These are phyloP conservation scores for Lethocerus indicus DNA, from an alignment of 1,140 invertebrate species.

Conservation along the genomic window DNA sequence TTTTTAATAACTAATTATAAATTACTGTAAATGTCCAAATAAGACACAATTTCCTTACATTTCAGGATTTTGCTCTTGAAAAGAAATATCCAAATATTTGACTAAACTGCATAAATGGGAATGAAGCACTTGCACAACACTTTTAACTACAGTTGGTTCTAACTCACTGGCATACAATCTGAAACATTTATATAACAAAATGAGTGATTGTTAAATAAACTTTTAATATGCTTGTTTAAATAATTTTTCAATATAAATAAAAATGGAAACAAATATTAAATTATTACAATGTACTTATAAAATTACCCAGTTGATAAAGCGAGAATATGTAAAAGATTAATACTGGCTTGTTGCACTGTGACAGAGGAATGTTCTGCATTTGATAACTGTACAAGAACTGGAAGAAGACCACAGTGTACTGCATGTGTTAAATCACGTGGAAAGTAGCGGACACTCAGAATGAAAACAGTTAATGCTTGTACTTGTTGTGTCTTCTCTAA, in stretches of 20 bases:
- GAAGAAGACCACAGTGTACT: slow-evolving; percentile 35
- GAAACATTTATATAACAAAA: slow-evolving; percentile 14
- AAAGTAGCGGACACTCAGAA: slow-evolving; percentile 35
- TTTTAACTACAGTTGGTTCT: slow-evolving; percentile 25
- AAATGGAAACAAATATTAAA: background rate
- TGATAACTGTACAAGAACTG: slow-evolving; percentile 25
- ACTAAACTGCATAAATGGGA: slow-evolving; percentile 24
- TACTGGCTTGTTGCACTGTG: slow-evolving; percentile 26
- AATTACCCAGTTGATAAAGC: slow-evolving; percentile 29
- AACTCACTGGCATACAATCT: slow-evolving; percentile 32
- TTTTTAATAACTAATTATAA: background rate
- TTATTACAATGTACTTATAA: background rate
- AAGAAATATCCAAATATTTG: slow-evolving; percentile 3
- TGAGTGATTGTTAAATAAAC: slow-evolving; percentile 6
- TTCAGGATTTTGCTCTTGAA: background rate
- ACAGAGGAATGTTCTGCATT: slow-evolving; percentile 14
- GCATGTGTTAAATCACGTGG: slow-evolving; percentile 37
- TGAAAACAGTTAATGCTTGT: slow-evolving; percentile 33
- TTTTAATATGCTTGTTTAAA: background rate
- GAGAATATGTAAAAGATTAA: slow-evolving; percentile 34
- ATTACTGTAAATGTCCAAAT: background rate
- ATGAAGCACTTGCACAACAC: slow-evolving; percentile 27
- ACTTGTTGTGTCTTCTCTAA: slow-evolving; percentile 24
- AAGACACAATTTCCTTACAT: slow-evolving; percentile 1
- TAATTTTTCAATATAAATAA: slow-evolving; percentile 1